Evolutionary conservation across 2,888 invertebrate species (phyloP), one percentile per base, ranked within the genome.

Genomic region (Cantharis rustica): DNA sequence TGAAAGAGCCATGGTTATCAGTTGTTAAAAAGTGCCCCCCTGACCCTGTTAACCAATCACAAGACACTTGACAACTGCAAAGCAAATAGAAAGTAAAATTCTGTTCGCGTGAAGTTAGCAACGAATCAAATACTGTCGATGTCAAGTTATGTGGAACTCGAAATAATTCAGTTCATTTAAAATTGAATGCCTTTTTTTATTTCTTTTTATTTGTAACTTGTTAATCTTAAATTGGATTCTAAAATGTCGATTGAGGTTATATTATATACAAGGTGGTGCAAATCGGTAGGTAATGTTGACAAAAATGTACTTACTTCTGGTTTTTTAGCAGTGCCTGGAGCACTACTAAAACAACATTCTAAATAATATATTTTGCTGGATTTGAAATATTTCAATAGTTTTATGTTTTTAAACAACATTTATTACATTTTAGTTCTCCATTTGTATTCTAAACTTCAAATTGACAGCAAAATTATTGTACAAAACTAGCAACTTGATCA

Each of bases 1-100:
- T 63, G 83, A 81, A 72, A 86, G 79, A 80, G 84, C 83, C 86
- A 86, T 86, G 75, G 66, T 82, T 76, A 78, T 75, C 71, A 26
- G 16, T 17, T 16, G 15, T 15, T 47, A 47, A 64, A 13, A 27
- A 68, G 47, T 63, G 69, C 64, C 64, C 71, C 71, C 72, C 61
- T 74, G 71, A 68, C 73, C 78, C 69, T 66, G 11, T 4, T n/a
- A 64, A 75, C 64, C 74, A 74, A 74, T 74, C 69, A 73, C 15
- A 10, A 23, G 1, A 16, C 27, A 17, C 27, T 69, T 69, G 27
- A 69, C 69, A 23, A 47, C 20, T 47, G n/a, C 47, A 47, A 47
- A 47, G 47, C 47, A 47, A 47, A 47, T 47, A 47, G 47, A 47
- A 47, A 47, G 47, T 47, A 47, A 47, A 31, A 23, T 13, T 31